phyloP scores from a whole-genome alignment of 2,113 vertebrate genomes.

The Ptilorrhoa leucosticta region DNA sequence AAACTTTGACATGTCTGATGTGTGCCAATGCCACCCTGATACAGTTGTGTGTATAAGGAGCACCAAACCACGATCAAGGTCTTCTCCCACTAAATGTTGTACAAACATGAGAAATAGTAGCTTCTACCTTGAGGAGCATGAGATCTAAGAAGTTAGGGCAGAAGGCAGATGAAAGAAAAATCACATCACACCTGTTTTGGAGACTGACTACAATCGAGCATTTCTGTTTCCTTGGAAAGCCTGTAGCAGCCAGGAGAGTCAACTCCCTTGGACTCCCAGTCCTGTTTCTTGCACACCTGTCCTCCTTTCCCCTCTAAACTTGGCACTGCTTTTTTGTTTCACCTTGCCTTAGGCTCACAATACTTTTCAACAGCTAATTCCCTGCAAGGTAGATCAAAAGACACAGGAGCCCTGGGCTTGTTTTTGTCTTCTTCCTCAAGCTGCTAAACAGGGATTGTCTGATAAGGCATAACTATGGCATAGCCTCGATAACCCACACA shows the following conservation, averaged over 20 bases:
- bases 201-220: conserved; percentile 4
- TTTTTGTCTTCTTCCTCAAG: conserved; percentile 4
- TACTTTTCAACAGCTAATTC: conserved; percentile 20
- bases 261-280: neutral
- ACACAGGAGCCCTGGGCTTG: neutral
- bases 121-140: neutral
- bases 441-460: neutral
- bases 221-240: conserved; percentile 10
- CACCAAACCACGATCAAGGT: conserved; percentile 4
- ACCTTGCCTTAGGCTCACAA: conserved; percentile 11
- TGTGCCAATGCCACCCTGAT: neutral
- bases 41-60: neutral
- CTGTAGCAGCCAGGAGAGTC: neutral
- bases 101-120: neutral
- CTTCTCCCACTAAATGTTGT: neutral
- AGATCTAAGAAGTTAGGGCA: conserved; percentile 25
- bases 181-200: neutral
- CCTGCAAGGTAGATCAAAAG: conserved; percentile 41
- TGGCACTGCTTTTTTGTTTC: conserved; percentile 17
- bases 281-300: conserved; percentile 16
- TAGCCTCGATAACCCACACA: neutral
- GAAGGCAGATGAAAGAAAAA: conserved; percentile 41
- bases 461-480: neutral
- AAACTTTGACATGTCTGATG: neutral
- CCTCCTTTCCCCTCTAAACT: conserved; percentile 16